Evolutionary conservation across 2,113 vertebrate species (phyloP).

Genomic region (Anguilla rostrata): DNA sequence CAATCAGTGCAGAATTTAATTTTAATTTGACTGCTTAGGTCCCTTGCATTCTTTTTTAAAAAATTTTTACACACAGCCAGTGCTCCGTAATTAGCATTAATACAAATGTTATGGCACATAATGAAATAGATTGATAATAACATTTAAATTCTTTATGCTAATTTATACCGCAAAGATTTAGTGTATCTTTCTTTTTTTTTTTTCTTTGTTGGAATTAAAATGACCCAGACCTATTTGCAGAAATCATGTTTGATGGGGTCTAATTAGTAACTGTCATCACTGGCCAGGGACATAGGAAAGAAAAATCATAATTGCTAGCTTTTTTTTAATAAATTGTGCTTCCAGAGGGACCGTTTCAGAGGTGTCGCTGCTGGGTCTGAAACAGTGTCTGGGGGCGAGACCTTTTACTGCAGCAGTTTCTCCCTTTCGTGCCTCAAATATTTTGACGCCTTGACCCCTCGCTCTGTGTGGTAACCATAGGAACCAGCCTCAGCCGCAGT

Average conservation of each 20-base stretch:
- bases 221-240: conserved; percentile 17
- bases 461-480: conserved; percentile 63
- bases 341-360: conserved; percentile 15
- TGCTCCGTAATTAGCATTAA: conserved; percentile 45
- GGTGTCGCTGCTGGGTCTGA: conserved; percentile 25
- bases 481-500: conserved; percentile 57
- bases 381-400: conserved; percentile 35
- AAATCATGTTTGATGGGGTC: conserved; percentile 12
- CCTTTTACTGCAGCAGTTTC: conserved; percentile 40
- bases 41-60: conserved; percentile 30
- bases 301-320: conserved; percentile 44
- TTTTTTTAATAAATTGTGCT: conserved; percentile 19
- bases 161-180: conserved; percentile 22
- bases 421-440: conserved; percentile 36
- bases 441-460: conserved; percentile 56
- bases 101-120: conserved; percentile 31
- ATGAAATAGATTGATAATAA: conserved; percentile 34
- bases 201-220: conserved; percentile 1
- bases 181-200: background rate
- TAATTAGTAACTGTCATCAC: conserved; percentile 14
- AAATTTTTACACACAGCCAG: conserved; percentile 35
- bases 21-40: conserved; percentile 33
- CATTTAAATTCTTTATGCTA: conserved; percentile 31
- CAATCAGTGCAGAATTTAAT: background rate
- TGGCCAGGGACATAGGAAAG: conserved; percentile 38